Conservation (phyloP, 2,797 vertebrate species). For the Anguilla pacifica region DNA sequence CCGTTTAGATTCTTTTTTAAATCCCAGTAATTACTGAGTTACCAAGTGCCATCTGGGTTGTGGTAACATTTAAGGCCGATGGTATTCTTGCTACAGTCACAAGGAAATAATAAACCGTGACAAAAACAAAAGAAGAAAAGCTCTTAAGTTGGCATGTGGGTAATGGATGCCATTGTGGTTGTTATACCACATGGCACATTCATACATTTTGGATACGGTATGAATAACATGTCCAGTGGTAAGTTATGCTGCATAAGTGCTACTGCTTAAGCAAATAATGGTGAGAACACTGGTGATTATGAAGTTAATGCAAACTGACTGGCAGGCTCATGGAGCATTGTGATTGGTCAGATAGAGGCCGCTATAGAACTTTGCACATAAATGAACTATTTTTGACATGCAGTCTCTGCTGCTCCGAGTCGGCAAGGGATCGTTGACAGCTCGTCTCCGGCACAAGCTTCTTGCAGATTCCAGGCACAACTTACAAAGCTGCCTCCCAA, state of each 20-base stretch:
- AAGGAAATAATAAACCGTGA: not conserved
- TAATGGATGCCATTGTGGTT: not conserved
- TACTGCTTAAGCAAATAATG: not conserved
- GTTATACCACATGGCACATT: not conserved
- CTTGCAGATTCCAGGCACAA: not conserved
- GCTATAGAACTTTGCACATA: not conserved
- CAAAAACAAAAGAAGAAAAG: not conserved
- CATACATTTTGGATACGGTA: not conserved
- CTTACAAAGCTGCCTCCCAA: not conserved
- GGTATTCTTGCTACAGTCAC: not conserved
- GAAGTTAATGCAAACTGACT: not conserved
- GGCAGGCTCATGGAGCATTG: not conserved
- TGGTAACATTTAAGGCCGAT: not conserved
- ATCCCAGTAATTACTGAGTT: slow-evolving; percentile 3
- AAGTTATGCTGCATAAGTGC: not conserved
- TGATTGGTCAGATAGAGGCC: not conserved
- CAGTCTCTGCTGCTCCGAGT: not conserved
- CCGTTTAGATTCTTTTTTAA: not conserved
- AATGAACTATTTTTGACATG: not conserved
- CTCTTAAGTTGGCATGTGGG: not conserved
- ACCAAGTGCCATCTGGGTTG: not conserved
- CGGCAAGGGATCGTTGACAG: not conserved
- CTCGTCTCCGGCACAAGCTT: not conserved
- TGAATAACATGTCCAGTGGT: not conserved
- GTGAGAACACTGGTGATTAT: not conserved